phyloP scores from a whole-genome alignment of 2,888 invertebrate species.

The Rhopalosiphum nymphaeae region DNA sequence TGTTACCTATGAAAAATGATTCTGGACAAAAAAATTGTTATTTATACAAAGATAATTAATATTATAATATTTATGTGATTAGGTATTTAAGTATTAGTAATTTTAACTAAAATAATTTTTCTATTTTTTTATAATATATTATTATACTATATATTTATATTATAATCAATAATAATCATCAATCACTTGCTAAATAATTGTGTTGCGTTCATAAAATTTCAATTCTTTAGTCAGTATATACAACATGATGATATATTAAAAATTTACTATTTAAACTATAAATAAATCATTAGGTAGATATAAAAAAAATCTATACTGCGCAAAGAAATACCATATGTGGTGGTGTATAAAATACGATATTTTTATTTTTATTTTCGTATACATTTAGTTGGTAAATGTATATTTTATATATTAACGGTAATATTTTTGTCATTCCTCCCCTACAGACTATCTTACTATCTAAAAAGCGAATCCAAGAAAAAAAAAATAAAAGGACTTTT shows the following conservation, averaged over 20 bases:
- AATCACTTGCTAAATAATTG: background rate
- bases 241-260: background rate
- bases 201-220: background rate
- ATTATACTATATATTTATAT: background rate
- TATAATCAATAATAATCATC: background rate
- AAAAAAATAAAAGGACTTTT: constrained; percentile 37
- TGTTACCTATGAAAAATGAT: background rate
- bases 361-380: background rate
- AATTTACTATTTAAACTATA: background rate
- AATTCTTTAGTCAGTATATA: background rate
- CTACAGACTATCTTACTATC: constrained; percentile 19
- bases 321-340: background rate
- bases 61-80: background rate
- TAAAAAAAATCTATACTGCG: background rate
- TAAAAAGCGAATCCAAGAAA: constrained; percentile 27
- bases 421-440: constrained; percentile 40
- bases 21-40: background rate
- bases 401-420: constrained; percentile 30
- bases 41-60: background rate
- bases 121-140: background rate
- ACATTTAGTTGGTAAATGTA: constrained; percentile 18
- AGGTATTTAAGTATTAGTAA: background rate
- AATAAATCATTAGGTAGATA: constrained; percentile 13
- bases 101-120: background rate
- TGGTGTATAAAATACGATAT: constrained; percentile 1